Conservation (phyloP, 2,113 vertebrate genomes). For the Cavia porcellus region DNA sequence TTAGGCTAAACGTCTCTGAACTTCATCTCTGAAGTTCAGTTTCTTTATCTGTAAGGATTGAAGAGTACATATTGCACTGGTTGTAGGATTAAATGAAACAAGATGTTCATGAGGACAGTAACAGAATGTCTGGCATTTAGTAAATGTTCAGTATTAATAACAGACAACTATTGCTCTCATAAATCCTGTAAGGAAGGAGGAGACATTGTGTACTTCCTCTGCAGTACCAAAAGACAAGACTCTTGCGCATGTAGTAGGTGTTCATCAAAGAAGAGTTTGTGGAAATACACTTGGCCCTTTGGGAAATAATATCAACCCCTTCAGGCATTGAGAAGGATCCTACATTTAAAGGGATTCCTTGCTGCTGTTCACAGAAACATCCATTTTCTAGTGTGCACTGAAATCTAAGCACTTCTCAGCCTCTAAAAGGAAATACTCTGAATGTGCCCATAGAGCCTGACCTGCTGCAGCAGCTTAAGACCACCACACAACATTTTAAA, state of each 20-base stretch:
- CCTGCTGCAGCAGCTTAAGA: rapidly evolving
- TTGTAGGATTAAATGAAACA: background rate
- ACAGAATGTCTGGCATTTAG: background rate
- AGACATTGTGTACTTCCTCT: background rate
- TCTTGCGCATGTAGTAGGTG: background rate
- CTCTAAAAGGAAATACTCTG: background rate
- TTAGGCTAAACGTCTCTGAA: background rate
- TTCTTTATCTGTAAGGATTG: background rate
- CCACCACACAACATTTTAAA: slow-evolving; percentile 84
- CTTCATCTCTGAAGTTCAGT: background rate
- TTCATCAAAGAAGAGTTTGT: background rate
- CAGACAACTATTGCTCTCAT: background rate
- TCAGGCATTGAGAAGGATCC: background rate
- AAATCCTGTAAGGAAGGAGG: background rate
- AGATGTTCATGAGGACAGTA: background rate
- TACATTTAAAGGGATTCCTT: background rate
- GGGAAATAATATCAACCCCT: background rate
- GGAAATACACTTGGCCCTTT: background rate
- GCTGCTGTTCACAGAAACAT: background rate
- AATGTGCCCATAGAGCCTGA: background rate
- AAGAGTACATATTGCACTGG: background rate
- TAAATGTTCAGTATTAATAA: background rate
- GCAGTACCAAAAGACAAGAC: background rate
- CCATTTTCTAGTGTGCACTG: background rate
- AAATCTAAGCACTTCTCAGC: background rate